Evolutionary conservation across 2,888 invertebrate genomes (phyloP), one percentile per base, ranked within the genome.

Genomic region (Drosophila sordidula): DNA sequence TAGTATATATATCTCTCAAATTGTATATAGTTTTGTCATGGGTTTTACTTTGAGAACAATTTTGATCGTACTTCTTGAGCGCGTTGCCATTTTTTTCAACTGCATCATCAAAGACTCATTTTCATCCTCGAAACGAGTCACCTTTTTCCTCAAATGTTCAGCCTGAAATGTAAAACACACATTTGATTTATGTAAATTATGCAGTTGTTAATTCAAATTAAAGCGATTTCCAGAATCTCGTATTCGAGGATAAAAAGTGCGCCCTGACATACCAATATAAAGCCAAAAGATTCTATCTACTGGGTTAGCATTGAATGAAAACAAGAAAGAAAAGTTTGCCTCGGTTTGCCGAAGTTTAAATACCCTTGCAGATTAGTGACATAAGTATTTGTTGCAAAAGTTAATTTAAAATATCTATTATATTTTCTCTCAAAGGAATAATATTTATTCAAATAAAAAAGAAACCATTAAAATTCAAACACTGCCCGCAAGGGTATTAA

Each of bases 41-140:
- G 46, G 46, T 18, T 55, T 61, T 55, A 47, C n/a, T 46, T 74
- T 57, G 11, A 58, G 25, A 46, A 36, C 8, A 54, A 77, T 73
- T 75, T 73, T 22, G 41, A 73, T 65, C 95, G 93, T 95, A 96
- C 95, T 95, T 95, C 95, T 95, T 93, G 96, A 95, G 93, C 96
- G 95, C 93, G 95, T 95, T 93, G 97, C 97, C 96, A 98, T 96
- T 95, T 98, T 98, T 95, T 98, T 97, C 93, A 98, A 95, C 95
- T 98, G 98, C 94, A 97, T 95, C 93, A 97, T 95, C 93, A 98
- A 94, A 87, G 97, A 97, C 93, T 99, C 98, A 94, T 98, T 98
- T 94, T 99, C 98, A 93, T 98, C 98, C 93, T 99, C 98, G 92
- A 98, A 95, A 90, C 98, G 95, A 91, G 96, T 95, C 91, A 97